Evolutionary conservation across 2,797 vertebrate genomes (phyloP), one percentile per base, ranked within the genome.

Genomic region (Todus mexicanus): DNA sequence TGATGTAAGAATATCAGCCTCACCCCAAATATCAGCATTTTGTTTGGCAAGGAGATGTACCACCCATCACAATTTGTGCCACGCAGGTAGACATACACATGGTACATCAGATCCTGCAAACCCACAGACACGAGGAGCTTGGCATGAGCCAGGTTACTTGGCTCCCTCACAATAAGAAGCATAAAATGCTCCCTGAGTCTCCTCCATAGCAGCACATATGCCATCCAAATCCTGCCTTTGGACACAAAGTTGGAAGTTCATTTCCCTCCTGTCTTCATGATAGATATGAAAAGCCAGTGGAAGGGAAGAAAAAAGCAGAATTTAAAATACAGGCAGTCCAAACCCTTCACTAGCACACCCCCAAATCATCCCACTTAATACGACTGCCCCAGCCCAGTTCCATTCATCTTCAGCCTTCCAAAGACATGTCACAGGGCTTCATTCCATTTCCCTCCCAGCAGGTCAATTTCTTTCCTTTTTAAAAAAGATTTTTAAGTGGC

Each of bases 61-160:
- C 40, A 23, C 8, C 53, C 40, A 7, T 22, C 64, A 68, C 12
- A 33, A 8, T 12, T 6, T 10, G 27, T 47, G 57, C 53, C 27
- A 3, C 1, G 29, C 37, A 38, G 57, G 19, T 0, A 37, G 31
- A 42, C 2, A 2, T 0, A 0, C 1, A 1, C 10, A 8, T 2
- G n/a, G 45, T 1, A 15, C 16, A 20, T 16, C 15, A 5, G 40
- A 18, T 6, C 38, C 70, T 37, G 76, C 45, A 73, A 15, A 50
- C 33, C 35, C 50, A 27, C n/a, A 12, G 54, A 27, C 4, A 6
- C 0, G 2, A 61, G 50, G 43, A 72, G 73, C 42, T 61, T 2
- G 0, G 54, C 42, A 31, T 0, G 0, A 31, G 12, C 25, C 43
- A 20, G 35, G 5, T 18, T 7, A 17, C 53, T 26, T 7, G 1